Percentiles rank a stretch among this genome's conserved stretches.
These are phyloP conservation scores for Cactoblastis cactorum DNA, from an alignment of 2,888 invertebrate species.

Conservation along the genomic window DNA sequence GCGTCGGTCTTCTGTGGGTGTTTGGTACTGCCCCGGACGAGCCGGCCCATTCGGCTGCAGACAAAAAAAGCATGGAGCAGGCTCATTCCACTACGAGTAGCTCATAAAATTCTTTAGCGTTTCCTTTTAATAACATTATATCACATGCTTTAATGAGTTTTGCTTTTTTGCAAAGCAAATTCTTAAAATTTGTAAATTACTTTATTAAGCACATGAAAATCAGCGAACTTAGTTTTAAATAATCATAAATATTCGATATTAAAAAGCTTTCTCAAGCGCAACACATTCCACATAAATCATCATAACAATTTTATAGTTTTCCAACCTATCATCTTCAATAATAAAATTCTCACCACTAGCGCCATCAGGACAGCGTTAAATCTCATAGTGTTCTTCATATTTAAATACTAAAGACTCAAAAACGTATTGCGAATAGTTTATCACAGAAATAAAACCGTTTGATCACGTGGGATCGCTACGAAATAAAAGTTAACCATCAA, in stretches of 20 bases:
- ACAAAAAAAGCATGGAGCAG: too few relatives aligned
- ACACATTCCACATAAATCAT: background rate
- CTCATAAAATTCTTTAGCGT: too few relatives aligned
- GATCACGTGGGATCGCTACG: conserved; percentile 22
- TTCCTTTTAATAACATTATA: too few relatives aligned
- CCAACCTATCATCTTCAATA: background rate
- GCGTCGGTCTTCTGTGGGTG: too few relatives aligned
- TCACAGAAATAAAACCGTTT: conserved; percentile 37
- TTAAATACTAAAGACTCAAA: conserved; percentile 9
- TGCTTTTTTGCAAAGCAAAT: too few relatives aligned
- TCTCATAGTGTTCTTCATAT: background rate
- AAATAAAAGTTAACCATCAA: conserved; percentile 44
- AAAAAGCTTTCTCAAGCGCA: background rate
- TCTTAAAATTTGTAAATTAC: too few relatives aligned
- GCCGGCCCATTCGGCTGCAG: too few relatives aligned
- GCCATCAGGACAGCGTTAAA: background rate
- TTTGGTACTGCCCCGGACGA: too few relatives aligned
- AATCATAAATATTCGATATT: background rate
- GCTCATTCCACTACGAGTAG: too few relatives aligned
- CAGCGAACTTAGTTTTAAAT: too few relatives aligned
- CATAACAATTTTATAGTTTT: conserved; percentile 6
- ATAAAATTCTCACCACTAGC: conserved; percentile 1
- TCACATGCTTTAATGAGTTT: too few relatives aligned
- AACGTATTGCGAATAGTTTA: conserved; percentile 6
- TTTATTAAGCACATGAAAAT: too few relatives aligned